A percentile compares a stretch with the other conserved stretches of the same genome.
Evolutionary conservation across 1,140 invertebrate genomes (phyloP).

Genomic region (Myzus persicae): DNA sequence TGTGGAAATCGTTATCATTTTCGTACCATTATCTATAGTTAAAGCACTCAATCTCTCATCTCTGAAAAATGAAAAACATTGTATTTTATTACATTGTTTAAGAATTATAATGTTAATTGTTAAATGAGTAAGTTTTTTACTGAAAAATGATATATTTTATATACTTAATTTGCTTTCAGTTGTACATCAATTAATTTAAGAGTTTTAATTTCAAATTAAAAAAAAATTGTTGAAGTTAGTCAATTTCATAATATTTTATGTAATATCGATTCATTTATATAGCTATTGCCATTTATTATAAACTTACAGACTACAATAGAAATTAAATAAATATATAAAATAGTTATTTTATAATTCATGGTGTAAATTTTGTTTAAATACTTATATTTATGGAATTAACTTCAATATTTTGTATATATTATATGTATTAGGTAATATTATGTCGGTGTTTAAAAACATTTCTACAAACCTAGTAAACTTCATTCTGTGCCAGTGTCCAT

Average conservation of each 20-base stretch:
- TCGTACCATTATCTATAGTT: constrained; percentile 83
- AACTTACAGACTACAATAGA: background rate
- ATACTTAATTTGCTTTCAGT: background rate
- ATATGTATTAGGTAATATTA: background rate
- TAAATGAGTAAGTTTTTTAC: background rate
- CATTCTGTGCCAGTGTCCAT: constrained; percentile 91
- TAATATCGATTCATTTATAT: background rate
- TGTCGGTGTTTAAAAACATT: background rate
- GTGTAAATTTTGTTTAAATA: background rate
- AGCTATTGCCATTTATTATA: too few relatives aligned
- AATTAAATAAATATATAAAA: background rate
- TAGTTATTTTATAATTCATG: background rate
- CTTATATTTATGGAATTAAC: background rate
- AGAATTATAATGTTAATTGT: background rate
- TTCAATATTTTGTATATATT: background rate
- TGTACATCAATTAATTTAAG: background rate
- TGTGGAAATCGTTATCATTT: constrained; percentile 79
- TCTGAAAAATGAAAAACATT: constrained; percentile 34
- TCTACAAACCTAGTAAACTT: constrained; percentile 80
- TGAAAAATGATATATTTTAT: background rate
- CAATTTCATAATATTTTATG: background rate
- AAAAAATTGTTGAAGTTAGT: background rate
- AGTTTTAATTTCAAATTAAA: background rate
- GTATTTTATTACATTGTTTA: background rate
- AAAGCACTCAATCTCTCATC: constrained; percentile 69